Percentiles rank a stretch among this genome's conserved stretches.
These are phyloP conservation scores for Gila robusta DNA, from an alignment of 2,797 vertebrate species.

Conservation along the genomic window DNA sequence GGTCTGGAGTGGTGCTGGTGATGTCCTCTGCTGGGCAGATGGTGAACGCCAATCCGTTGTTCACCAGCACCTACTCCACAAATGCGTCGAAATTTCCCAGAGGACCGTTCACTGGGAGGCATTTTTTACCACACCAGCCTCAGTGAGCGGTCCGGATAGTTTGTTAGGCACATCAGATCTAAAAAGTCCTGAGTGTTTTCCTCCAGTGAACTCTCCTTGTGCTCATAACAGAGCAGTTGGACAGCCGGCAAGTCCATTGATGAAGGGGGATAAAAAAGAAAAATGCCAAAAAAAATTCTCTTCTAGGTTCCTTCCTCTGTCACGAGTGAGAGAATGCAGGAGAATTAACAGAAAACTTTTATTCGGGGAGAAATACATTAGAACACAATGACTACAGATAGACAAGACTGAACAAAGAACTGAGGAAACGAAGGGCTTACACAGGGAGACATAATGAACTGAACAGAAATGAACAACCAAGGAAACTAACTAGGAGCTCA, in stretches of 20 bases:
- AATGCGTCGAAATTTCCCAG: not conserved
- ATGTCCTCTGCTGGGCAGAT: not conserved
- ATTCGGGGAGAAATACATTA: not conserved
- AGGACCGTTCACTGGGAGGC: too few species aligned
- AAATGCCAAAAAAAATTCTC: not conserved
- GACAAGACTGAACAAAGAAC: not conserved
- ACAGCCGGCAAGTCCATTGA: not conserved
- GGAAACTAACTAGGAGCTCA: not conserved
- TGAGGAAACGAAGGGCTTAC: not conserved
- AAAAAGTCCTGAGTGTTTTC: too few species aligned
- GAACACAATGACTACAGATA: not conserved
- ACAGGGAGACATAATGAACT: not conserved
- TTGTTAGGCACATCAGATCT: too few species aligned
- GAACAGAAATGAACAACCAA: not conserved
- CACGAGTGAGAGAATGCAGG: not conserved
- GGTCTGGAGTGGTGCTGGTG: not conserved
- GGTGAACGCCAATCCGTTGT: not conserved
- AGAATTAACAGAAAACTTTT: not conserved
- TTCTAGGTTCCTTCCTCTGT: not conserved
- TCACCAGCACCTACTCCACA: not conserved
- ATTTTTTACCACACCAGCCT: too few species aligned
- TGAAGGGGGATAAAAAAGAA: not conserved
- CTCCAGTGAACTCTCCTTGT: too few species aligned
- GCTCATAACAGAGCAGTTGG: too few species aligned
- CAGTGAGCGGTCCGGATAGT: too few species aligned